These are phyloP conservation scores for Hyalella azteca DNA, from an alignment of 2,888 invertebrate species.

Conservation along the genomic window DNA sequence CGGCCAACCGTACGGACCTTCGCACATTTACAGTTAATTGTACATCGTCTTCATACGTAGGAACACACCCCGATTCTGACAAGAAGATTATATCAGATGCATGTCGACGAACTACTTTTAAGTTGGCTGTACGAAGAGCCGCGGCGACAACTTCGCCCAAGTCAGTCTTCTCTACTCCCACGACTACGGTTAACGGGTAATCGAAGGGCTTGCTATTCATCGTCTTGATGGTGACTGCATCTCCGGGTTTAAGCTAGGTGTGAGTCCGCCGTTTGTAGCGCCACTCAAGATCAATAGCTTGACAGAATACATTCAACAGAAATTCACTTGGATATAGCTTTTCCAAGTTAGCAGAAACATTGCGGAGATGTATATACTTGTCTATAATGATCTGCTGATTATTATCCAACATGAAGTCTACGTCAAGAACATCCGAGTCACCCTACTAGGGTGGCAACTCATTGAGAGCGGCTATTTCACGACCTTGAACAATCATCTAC, in stretches of 20 bases:
- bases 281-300: not conserved
- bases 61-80: not conserved
- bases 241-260: no score
- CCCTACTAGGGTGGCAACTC: not conserved
- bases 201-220: not conserved
- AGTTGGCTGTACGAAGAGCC: not conserved
- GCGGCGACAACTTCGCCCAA: not conserved
- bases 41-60: no score
- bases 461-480: not conserved
- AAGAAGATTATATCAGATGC: not conserved
- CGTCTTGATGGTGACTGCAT: no score
- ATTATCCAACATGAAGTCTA: no score
- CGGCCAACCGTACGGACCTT: no score
- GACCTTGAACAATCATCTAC: not conserved
- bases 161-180: not conserved
- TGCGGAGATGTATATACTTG: not conserved
- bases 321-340: not conserved
- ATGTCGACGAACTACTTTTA: not conserved
- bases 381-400: not conserved
- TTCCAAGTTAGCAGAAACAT: not conserved
- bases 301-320: not conserved
- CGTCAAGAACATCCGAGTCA: no score
- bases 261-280: no score
- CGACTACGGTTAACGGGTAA: not conserved
- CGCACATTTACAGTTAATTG: no score